phyloP scores from a whole-genome alignment of 2,888 invertebrate genomes.

The Cheilosia scutellata region DNA sequence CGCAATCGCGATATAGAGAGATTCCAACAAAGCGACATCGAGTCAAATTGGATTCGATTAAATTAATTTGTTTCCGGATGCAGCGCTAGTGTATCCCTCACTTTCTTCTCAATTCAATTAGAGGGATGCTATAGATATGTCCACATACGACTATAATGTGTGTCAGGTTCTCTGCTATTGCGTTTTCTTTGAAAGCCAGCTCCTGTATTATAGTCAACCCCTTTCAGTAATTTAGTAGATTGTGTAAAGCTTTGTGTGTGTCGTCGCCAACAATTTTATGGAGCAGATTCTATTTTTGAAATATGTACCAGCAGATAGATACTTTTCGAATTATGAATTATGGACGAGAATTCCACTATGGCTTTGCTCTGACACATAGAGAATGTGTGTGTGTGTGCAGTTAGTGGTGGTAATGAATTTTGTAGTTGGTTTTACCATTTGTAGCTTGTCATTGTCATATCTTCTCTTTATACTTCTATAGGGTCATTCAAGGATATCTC shows the following conservation, averaged over 20 bases:
- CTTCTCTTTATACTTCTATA: constrained; percentile 7
- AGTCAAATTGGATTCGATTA: constrained; percentile 1
- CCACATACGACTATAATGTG: neutral
- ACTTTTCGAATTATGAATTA: constrained; percentile 13
- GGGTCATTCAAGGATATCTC: constrained; percentile 34
- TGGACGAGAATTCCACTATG: neutral
- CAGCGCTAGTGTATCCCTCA: constrained; percentile 1
- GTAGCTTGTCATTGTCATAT: constrained; percentile 9
- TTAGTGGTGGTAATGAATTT: constrained; percentile 4
- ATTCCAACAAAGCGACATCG: constrained; percentile 5
- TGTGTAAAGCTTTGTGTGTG: constrained; percentile 1
- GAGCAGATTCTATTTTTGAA: neutral
- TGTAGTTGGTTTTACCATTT: neutral
- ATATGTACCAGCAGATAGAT: neutral
- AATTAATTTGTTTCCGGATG: constrained; percentile 28
- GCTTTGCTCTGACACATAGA: neutral
- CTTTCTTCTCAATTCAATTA: no score
- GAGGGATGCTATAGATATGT: neutral
- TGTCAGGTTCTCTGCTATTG: no score
- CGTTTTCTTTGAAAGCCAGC: neutral
- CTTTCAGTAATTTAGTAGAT: constrained; percentile 12
- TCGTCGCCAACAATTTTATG: constrained; percentile 7
- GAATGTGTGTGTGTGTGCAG: neutral
- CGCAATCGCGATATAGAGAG: neutral
- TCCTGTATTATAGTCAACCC: constrained; percentile 8